These are phyloP conservation scores for Epizoanthus scotinus DNA, from an alignment of 92 coral and sea anemone genomes.

Conservation along the genomic window DNA sequence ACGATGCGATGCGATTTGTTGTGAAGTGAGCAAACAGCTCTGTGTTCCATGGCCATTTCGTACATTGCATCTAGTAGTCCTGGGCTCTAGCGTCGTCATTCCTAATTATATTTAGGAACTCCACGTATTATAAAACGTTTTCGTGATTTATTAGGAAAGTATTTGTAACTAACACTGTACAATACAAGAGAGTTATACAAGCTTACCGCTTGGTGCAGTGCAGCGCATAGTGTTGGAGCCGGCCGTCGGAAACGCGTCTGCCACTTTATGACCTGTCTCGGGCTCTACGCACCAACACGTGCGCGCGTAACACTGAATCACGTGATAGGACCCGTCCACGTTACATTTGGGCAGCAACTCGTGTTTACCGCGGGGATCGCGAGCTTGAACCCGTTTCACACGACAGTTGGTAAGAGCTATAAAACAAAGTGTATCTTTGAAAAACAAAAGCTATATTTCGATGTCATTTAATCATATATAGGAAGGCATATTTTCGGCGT, in stretches of 20 bases:
- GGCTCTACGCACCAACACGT: constrained; percentile 95
- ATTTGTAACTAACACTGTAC: too few species aligned
- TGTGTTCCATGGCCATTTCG: too few species aligned
- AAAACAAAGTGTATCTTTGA: neutral
- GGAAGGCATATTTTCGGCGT: neutral
- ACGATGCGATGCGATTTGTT: too few species aligned
- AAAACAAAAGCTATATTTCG: too few species aligned
- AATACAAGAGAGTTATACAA: neutral
- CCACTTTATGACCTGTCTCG: constrained; percentile 83
- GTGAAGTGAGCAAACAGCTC: too few species aligned
- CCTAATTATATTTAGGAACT: too few species aligned
- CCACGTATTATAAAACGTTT: too few species aligned
- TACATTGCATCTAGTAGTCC: too few species aligned
- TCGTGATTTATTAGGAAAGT: too few species aligned
- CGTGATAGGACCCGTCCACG: constrained; percentile 82
- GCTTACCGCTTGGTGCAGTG: constrained; percentile 60
- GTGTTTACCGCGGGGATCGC: constrained; percentile 78
- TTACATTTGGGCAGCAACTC: constrained; percentile 86
- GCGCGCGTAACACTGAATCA: constrained; percentile 77
- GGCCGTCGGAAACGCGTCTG: constrained; percentile 57
- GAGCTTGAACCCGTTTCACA: constrained; percentile 67
- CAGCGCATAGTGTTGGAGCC: constrained; percentile 72
- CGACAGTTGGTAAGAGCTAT: constrained; percentile 71
- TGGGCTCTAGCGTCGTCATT: too few species aligned
- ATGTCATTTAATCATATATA: neutral